A percentile compares a stretch with the other conserved stretches of the same genome.
Conservation (phyloP, 2,113 vertebrate genomes). For the Pterocles orientalis region DNA sequence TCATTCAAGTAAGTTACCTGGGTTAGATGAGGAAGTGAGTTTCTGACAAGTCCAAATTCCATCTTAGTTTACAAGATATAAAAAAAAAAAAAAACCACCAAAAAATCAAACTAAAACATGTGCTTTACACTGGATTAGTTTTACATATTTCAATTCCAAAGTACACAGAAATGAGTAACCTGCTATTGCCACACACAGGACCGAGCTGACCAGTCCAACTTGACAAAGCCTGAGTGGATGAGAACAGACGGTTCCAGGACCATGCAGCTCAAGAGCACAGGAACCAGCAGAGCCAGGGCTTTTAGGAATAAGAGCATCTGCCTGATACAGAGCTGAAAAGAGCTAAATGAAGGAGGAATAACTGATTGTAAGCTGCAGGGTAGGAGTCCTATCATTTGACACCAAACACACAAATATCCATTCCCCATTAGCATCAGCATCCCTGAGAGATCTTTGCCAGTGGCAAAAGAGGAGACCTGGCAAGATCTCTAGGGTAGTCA, state of each 20-base stretch:
- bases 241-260: background rate
- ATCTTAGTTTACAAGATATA: background rate
- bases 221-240: background rate
- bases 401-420: background rate
- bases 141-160: background rate
- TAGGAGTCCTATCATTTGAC: fast-evolving
- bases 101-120: background rate
- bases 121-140: background rate
- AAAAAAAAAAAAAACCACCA: background rate
- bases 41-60: background rate
- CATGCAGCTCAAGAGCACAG: background rate
- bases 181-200: no score
- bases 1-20: background rate
- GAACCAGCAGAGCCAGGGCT: background rate
- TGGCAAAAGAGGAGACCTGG: background rate
- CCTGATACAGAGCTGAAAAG: background rate
- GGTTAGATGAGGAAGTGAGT: background rate
- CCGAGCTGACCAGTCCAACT: background rate
- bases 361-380: background rate
- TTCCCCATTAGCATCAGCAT: background rate
- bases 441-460: background rate
- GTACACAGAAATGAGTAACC: background rate
- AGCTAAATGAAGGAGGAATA: background rate
- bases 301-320: background rate
- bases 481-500: fast-evolving